Base-by-base conservation (phyloP, 2,113 vertebrate genomes). In the Rhinoderma darwinii region DNA sequence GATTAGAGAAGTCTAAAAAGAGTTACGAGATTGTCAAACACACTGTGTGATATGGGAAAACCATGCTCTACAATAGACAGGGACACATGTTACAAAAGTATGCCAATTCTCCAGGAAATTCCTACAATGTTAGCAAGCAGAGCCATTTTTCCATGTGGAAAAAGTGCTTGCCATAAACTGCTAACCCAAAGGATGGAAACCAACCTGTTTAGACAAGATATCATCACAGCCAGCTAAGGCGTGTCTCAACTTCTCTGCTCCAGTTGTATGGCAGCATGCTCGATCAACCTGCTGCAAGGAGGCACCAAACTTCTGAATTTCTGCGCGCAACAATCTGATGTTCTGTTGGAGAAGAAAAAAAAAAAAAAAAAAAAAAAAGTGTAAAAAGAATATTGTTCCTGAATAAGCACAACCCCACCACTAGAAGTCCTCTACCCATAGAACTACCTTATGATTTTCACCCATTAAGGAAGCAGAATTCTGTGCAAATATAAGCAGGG, bases 201-300 rank as follows among this genome's bases (percentile, higher is more conserved):
- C 78, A 95, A 96, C 98, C 97, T 99, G 98, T 93, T 96, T 97
- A 54, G 89, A 89, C 25, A 99, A 92, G 44, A 95, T 98, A 32
- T 95, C 94, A 88, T 99, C 96, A 32, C 97, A 98, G 0, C 44
- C 90, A 4, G 86, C 83, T 39, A 99, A 93, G 1, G 94, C 92
- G 37, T 95, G 95, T 0, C 97, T 95, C 70, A 99, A 95, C 74
- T 91, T 95, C 43, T 96, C 96, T 30, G 96, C 98, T 5, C 95
- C 95, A 0, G 98, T 99, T 87, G 96, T 97, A 88, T 96, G 96
- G 88, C 98, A 99, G 88, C 98, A 99, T 0, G 96, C 97, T 81
- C 97, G 91, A 90, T 97, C 97, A 15, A 96, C 96, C 25, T 97
- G 93, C 92, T 98, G 97, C 82, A 99, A 94, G 72, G 94, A 94